Conservation (phyloP, 2,888 invertebrate genomes). For the Myathropa florea region DNA sequence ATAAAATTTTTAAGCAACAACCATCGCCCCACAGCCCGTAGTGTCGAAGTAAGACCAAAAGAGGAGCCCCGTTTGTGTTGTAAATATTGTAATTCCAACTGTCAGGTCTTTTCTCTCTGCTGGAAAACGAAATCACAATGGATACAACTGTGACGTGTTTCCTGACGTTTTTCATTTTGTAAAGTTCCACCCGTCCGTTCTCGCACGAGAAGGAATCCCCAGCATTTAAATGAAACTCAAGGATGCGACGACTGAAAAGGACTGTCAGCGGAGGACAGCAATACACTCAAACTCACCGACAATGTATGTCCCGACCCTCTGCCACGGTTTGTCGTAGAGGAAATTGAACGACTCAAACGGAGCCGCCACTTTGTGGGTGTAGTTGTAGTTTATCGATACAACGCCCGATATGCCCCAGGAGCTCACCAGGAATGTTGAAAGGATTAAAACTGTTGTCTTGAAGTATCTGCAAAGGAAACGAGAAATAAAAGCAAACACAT, state of each 20-base stretch:
- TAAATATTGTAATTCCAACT: conserved; percentile 35
- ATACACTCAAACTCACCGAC: conserved; percentile 85
- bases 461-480: conserved; percentile 82
- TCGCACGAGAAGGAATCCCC: conserved; percentile 33
- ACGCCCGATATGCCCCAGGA: conserved; percentile 90
- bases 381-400: conserved; percentile 88
- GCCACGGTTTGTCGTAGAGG: conserved; percentile 92
- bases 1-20: conserved; percentile 30
- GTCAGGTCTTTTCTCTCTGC: conserved; percentile 1
- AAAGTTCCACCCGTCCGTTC: background rate
- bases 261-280: background rate
- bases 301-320: conserved; percentile 90
- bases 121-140: conserved; percentile 1
- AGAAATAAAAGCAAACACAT: background rate
- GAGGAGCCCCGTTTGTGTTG: background rate
- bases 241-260: background rate
- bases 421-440: conserved; percentile 84
- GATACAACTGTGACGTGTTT: conserved; percentile 19
- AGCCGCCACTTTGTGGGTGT: conserved; percentile 88
- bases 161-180: conserved; percentile 37
- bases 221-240: conserved; percentile 38
- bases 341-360: conserved; percentile 92
- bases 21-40: conserved; percentile 1
- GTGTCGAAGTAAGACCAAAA: background rate
- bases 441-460: conserved; percentile 83